Evolutionary conservation across 2,797 vertebrate species (phyloP).

Genomic region (Hyperoplus lanceolatus): DNA sequence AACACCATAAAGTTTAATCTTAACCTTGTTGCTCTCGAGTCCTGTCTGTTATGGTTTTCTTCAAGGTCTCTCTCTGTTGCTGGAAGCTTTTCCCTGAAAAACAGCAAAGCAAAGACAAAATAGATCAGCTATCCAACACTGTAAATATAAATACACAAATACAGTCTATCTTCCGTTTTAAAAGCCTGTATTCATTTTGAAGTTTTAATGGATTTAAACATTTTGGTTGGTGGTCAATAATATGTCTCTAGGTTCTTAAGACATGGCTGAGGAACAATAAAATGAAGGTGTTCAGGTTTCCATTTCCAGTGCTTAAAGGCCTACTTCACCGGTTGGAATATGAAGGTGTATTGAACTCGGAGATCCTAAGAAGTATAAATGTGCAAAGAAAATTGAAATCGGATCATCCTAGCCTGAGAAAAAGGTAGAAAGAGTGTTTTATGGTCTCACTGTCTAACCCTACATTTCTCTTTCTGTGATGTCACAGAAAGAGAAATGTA

Average conservation of each 20-base stretch:
- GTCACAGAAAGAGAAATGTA: too few relatives aligned
- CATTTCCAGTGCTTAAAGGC: constrained; percentile 63
- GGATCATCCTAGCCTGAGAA: too few relatives aligned
- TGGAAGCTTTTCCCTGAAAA: constrained; percentile 95
- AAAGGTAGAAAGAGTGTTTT: too few relatives aligned
- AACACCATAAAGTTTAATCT: constrained; percentile 17
- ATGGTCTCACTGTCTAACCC: too few relatives aligned
- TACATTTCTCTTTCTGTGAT: too few relatives aligned
- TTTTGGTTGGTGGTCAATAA: not conserved
- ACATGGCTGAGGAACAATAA: not conserved
- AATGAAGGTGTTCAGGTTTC: constrained; percentile 42
- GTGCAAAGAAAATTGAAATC: too few relatives aligned
- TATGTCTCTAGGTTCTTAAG: not conserved
- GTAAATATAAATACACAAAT: constrained; percentile 3
- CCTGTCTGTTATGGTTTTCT: constrained; percentile 94
- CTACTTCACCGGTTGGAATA: not conserved
- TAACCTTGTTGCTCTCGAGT: constrained; percentile 89
- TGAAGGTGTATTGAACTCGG: too few relatives aligned
- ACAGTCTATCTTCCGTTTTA: not conserved
- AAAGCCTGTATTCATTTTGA: not conserved
- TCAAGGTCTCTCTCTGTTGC: constrained; percentile 98
- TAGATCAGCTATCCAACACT: not conserved
- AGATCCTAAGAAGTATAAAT: too few relatives aligned
- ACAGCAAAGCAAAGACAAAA: constrained; percentile 6
- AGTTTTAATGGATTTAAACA: not conserved